Evolutionary conservation across 1,140 invertebrate species (phyloP).

Genomic region (Polyergus mexicanus): DNA sequence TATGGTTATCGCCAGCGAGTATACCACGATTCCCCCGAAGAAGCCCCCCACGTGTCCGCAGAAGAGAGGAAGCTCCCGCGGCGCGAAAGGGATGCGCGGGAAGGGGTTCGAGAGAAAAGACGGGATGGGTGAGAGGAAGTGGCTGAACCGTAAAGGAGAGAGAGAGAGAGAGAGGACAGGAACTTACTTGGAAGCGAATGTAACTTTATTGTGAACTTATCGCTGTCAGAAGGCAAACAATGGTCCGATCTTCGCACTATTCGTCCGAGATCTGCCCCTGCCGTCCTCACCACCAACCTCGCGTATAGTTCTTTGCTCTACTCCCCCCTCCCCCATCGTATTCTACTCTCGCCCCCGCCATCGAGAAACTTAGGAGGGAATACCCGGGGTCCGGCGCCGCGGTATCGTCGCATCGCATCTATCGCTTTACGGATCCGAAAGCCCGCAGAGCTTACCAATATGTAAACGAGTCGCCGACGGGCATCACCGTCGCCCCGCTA

Average conservation of each 20-base stretch:
- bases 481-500: conserved; percentile 43
- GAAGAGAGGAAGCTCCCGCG: conserved; percentile 24
- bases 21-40: conserved; percentile 54
- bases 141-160: conserved; percentile 33
- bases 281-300: conserved; percentile 75
- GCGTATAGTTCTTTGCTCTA: conserved; percentile 59
- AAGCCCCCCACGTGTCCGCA: conserved; percentile 57
- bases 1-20: conserved; percentile 73
- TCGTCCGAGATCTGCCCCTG: conserved; percentile 73
- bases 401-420: conserved; percentile 74
- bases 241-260: conserved; percentile 83
- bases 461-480: conserved; percentile 74
- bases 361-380: conserved; percentile 47
- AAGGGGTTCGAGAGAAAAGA: conserved; percentile 50
- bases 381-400: conserved; percentile 63
- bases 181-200: conserved; percentile 82
- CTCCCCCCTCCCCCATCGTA: conserved; percentile 27
- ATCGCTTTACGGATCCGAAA: conserved; percentile 62
- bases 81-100: conserved; percentile 2
- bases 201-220: conserved; percentile 86
- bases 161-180: conserved; percentile 73
- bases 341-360: background rate
- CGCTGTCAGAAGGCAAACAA: conserved; percentile 85
- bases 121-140: conserved; percentile 37
- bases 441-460: conserved; percentile 65